phyloP scores from a whole-genome alignment of 2,888 invertebrate species.

The Urechis unicinctus region DNA sequence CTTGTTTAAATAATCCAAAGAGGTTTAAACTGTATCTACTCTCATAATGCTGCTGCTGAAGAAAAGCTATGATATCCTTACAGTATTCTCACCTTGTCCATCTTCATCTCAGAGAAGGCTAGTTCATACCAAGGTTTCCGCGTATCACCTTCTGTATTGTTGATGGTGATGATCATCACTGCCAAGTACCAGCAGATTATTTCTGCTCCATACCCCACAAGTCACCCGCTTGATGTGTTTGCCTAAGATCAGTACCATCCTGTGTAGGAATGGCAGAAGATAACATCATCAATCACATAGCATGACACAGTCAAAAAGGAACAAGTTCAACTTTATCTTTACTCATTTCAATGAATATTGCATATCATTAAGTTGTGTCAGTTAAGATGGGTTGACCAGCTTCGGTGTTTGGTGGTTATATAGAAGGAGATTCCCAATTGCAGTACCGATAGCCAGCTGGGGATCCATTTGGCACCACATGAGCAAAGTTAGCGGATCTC shows the following conservation, averaged over 20 bases:
- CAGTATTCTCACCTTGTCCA: conserved; percentile 84
- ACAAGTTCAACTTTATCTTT: too few relatives aligned
- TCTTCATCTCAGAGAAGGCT: conserved; percentile 92
- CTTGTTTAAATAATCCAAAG: too few relatives aligned
- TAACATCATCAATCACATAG: neutral
- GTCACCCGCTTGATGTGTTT: conserved; percentile 83
- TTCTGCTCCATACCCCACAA: conserved; percentile 84
- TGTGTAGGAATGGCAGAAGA: conserved; percentile 48
- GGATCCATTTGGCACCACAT: conserved; percentile 84
- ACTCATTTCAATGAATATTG: too few relatives aligned
- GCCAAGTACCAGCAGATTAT: conserved; percentile 84
- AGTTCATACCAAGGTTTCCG: conserved; percentile 79
- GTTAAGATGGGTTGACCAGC: too few relatives aligned
- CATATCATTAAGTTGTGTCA: too few relatives aligned
- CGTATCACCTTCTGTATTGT: conserved; percentile 92
- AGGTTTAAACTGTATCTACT: too few relatives aligned
- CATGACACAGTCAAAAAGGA: neutral
- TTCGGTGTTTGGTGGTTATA: conserved; percentile 89
- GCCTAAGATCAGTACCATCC: conserved; percentile 57
- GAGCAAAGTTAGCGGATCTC: conserved; percentile 81
- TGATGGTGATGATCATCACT: conserved; percentile 92
- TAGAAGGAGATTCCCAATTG: conserved; percentile 88
- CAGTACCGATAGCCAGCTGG: conserved; percentile 83
- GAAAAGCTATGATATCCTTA: too few relatives aligned
- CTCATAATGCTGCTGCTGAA: too few relatives aligned